Evolutionary conservation across 2,888 invertebrate genomes (phyloP).

Genomic region (Platypus cylindrus): DNA sequence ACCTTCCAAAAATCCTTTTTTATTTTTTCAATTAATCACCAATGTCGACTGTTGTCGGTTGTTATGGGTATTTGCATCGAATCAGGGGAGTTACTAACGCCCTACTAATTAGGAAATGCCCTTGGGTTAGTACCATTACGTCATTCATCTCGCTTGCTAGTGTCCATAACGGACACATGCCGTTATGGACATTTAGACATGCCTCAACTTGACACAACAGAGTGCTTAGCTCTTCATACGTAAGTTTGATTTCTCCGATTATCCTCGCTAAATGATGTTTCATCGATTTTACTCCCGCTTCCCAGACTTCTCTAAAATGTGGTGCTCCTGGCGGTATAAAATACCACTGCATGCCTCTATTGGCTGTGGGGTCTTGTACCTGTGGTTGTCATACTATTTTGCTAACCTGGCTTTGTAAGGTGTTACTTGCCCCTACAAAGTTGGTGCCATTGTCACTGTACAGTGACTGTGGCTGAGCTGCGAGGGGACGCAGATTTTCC

Average conservation of each 20-base stretch:
- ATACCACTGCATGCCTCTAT: too few relatives aligned
- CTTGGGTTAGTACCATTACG: conserved; percentile 4
- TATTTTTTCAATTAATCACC: conserved; percentile 7
- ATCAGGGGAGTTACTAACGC: conserved; percentile 2
- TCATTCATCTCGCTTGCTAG: conserved; percentile 3
- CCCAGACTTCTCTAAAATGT: too few relatives aligned
- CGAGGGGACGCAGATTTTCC: too few relatives aligned
- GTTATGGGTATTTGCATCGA: conserved; percentile 4
- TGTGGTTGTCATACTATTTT: conserved; percentile 3
- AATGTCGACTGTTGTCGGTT: conserved; percentile 4
- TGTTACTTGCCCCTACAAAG: conserved; percentile 8
- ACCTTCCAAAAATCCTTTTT: conserved; percentile 10
- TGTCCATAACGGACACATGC: conserved; percentile 5
- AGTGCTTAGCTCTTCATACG: too few relatives aligned
- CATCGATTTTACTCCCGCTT: too few relatives aligned
- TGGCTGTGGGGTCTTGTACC: conserved; percentile 7
- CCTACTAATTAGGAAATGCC: conserved; percentile 8
- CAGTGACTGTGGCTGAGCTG: conserved; percentile 6
- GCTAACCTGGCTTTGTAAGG: conserved; percentile 1
- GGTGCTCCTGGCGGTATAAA: too few relatives aligned
- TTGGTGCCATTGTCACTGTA: conserved; percentile 14
- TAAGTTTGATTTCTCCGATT: conserved; percentile 6
- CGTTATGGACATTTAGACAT: too few relatives aligned
- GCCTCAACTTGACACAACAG: conserved; percentile 8
- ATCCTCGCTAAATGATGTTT: too few relatives aligned